A percentile compares a stretch with the other conserved stretches of the same genome.
Conservation (phyloP, 92 coral and sea anemone genomes). For the Palythoa heliodiscus region DNA sequence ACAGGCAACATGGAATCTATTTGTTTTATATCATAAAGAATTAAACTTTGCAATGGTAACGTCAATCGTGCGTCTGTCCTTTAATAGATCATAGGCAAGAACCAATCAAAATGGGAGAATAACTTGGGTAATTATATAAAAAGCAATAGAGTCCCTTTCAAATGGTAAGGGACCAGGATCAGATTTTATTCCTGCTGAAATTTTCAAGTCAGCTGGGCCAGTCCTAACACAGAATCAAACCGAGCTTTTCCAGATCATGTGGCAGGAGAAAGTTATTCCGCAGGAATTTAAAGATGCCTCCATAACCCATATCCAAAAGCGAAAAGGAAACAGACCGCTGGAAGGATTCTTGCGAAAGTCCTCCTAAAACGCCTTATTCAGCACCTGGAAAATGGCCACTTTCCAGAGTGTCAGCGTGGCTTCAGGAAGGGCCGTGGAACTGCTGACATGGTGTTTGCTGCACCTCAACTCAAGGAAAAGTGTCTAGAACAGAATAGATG, state of each 20-base stretch:
- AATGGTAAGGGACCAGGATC: conserved; percentile 32
- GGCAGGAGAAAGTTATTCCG: conserved; percentile 27
- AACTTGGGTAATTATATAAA: too few relatives aligned
- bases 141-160: neutral
- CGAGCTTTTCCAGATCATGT: conserved; percentile 30
- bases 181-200: conserved; percentile 12
- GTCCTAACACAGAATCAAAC: conserved; percentile 27
- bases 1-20: too few relatives aligned
- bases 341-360: conserved; percentile 47
- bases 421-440: conserved; percentile 52
- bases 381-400: conserved; percentile 33
- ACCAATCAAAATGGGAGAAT: too few relatives aligned
- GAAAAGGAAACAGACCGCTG: conserved; percentile 51
- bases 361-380: conserved; percentile 44
- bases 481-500: conserved; percentile 15
- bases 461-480: conserved; percentile 40
- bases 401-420: conserved; percentile 54
- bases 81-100: too few relatives aligned
- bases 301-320: conserved; percentile 29
- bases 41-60: too few relatives aligned
- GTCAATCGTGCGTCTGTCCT: too few relatives aligned
- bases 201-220: conserved; percentile 29
- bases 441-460: too few relatives aligned
- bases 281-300: neutral
- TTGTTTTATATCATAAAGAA: too few relatives aligned